Evolutionary conservation across 2,888 invertebrate genomes (phyloP).

Genomic region (Mythimna impura): DNA sequence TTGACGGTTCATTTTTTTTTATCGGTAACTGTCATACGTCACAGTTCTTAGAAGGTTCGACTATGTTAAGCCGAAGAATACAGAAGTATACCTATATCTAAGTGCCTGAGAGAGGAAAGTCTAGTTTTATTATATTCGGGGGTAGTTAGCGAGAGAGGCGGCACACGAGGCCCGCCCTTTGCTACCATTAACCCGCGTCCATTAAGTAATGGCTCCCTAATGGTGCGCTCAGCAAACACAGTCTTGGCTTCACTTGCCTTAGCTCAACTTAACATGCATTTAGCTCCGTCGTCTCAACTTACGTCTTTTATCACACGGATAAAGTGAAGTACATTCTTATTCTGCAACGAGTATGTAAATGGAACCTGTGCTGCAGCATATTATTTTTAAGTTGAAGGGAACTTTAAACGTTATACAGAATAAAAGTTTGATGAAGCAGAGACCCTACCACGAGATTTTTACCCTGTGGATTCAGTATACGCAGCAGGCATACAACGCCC

Average conservation of each 20-base stretch:
- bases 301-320: constrained; percentile 53
- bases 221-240: constrained; percentile 78
- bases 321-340: constrained; percentile 39
- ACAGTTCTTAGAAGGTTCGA: not conserved
- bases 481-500: too few species aligned
- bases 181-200: constrained; percentile 78
- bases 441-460: too few species aligned
- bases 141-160: constrained; percentile 46
- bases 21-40: constrained; percentile 2
- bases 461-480: too few species aligned
- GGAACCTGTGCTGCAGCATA: constrained; percentile 25
- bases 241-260: constrained; percentile 68
- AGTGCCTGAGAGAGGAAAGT: constrained; percentile 45
- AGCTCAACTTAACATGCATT: constrained; percentile 71
- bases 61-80: not conserved
- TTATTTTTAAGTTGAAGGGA: constrained; percentile 40
- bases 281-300: constrained; percentile 59
- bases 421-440: constrained; percentile 21
- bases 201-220: constrained; percentile 84
- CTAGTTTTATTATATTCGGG: constrained; percentile 59
- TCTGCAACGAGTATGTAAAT: constrained; percentile 39
- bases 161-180: constrained; percentile 70
- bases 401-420: constrained; percentile 25
- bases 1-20: constrained; percentile 1
- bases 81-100: not conserved